phyloP scores from a whole-genome alignment of 2,797 vertebrate species.

The Staurois parvus region DNA sequence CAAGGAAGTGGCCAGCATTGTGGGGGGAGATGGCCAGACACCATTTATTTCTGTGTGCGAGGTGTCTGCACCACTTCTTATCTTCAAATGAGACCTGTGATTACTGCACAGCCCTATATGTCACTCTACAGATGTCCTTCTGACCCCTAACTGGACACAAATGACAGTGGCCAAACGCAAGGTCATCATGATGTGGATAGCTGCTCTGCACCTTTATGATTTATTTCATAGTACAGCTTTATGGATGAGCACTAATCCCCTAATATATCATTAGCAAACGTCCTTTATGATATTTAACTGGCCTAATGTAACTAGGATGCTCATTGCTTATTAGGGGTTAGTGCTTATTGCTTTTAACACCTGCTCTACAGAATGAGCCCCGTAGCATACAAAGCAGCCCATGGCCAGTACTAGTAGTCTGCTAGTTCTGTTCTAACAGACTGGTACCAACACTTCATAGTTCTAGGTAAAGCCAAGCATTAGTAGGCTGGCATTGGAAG shows the following conservation, averaged over 20 bases:
- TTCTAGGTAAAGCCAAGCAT: too few relatives aligned
- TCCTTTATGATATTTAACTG: too few relatives aligned
- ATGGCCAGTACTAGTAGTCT: not conserved
- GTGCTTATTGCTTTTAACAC: too few relatives aligned
- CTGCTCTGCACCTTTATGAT: not conserved
- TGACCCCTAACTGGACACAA: not conserved
- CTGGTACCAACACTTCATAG: not conserved
- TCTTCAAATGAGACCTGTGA: not conserved
- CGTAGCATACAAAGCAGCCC: not conserved
- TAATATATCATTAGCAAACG: not conserved
- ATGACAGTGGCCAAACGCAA: not conserved
- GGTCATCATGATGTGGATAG: not conserved
- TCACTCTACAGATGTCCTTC: not conserved
- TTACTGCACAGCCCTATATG: not conserved
- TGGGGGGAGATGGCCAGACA: constrained; percentile 10
- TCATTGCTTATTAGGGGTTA: too few relatives aligned
- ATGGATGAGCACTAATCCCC: not conserved
- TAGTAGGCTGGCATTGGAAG: too few relatives aligned
- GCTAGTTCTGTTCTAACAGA: not conserved
- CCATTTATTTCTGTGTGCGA: not conserved
- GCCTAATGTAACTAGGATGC: too few relatives aligned
- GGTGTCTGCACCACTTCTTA: constrained; percentile 20
- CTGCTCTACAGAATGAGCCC: too few relatives aligned
- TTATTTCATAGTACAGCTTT: not conserved
- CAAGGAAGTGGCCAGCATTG: constrained; percentile 6